Evolutionary conservation across 2,113 vertebrate species (phyloP).

Genomic region (Ellobius talpinus): DNA sequence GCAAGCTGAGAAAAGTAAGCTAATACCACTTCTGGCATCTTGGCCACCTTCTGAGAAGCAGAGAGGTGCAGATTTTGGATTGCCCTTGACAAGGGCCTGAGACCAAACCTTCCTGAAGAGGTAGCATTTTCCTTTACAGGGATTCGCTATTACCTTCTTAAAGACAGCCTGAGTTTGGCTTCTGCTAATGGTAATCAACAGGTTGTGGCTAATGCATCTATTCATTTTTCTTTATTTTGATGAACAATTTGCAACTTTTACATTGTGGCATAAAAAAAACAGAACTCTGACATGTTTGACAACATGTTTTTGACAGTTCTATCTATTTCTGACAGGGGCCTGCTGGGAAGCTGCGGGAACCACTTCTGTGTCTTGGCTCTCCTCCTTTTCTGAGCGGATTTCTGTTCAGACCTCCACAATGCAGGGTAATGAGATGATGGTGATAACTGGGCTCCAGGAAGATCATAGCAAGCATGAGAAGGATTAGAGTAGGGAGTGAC

Average conservation of each 20-base stretch:
- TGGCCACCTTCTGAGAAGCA: not conserved
- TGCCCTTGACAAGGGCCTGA: not conserved
- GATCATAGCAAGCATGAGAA: not conserved
- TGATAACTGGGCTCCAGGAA: not conserved
- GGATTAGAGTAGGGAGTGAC: not conserved
- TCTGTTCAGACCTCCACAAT: slow-evolving; percentile 40
- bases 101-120: slow-evolving; percentile 31
- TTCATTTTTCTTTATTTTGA: slow-evolving; percentile 70
- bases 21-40: not conserved
- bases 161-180: slow-evolving; percentile 23
- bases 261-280: slow-evolving; percentile 68
- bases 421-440: slow-evolving; percentile 10
- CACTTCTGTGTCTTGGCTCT: not conserved
- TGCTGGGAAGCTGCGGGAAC: slow-evolving; percentile 51
- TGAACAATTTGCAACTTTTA: slow-evolving; percentile 61
- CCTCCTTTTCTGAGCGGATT: slow-evolving; percentile 9
- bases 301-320: slow-evolving; percentile 71
- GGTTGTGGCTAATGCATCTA: slow-evolving; percentile 55
- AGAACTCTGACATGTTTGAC: slow-evolving; percentile 71
- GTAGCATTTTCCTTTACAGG: not conserved
- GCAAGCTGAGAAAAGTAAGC: not conserved
- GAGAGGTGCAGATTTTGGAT: not conserved
- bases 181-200: slow-evolving; percentile 40
- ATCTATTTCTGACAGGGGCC: slow-evolving; percentile 57
- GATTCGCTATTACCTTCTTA: slow-evolving; percentile 17